phyloP scores from a whole-genome alignment of 2,113 vertebrate genomes.

The Melanerpes aurifrons region DNA sequence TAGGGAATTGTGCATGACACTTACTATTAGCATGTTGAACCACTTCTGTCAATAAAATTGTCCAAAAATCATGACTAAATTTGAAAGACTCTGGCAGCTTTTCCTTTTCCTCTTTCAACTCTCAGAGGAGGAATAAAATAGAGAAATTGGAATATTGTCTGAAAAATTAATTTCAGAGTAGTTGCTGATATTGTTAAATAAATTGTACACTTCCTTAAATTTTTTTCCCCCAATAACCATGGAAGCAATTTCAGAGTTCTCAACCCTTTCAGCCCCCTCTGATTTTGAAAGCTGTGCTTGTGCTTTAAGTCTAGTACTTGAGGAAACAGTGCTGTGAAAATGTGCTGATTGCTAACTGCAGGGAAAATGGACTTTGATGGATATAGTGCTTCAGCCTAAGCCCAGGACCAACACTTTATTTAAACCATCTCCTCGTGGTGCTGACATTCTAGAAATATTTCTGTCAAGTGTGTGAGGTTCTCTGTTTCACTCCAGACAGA shows the following conservation, averaged over 20 bases:
- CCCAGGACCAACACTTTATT: background rate
- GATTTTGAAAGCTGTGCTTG: fast-evolving
- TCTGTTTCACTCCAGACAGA: background rate
- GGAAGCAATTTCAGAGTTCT: background rate
- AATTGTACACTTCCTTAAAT: background rate
- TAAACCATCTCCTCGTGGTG: background rate
- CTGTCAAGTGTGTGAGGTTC: background rate
- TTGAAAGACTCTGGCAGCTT: background rate
- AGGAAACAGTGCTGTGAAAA: background rate
- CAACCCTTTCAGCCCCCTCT: background rate
- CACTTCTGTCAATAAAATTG: background rate
- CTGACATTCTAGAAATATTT: background rate
- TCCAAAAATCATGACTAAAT: background rate
- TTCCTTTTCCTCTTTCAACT: background rate
- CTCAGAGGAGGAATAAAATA: background rate
- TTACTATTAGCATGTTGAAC: background rate
- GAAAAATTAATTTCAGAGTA: background rate
- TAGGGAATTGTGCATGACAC: background rate
- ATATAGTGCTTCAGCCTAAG: background rate
- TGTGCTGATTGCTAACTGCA: background rate
- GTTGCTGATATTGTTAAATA: background rate
- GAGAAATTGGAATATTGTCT: background rate
- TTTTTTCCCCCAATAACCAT: background rate
- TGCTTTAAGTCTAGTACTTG: background rate
- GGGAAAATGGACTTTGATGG: background rate